A percentile compares a stretch with the other conserved stretches of the same genome.
Conservation (phyloP, 2,113 vertebrate species). For the Syngnathus scovelli region DNA sequence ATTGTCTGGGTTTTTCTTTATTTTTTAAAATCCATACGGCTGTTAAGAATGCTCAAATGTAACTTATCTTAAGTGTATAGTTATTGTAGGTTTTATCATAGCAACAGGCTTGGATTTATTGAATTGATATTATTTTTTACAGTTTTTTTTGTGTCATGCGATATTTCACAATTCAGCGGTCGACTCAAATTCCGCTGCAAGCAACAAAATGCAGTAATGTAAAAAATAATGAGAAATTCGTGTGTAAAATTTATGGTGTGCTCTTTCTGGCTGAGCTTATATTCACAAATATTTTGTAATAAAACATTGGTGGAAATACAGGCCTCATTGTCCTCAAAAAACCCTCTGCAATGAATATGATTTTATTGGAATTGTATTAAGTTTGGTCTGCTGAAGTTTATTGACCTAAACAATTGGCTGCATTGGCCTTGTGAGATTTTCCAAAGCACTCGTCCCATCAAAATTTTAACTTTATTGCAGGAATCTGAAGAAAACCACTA, state of each 20-base stretch:
- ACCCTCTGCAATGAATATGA: background rate
- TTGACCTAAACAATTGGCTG: conserved; percentile 14
- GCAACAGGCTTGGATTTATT: too few relatives aligned
- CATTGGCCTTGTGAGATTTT: conserved; percentile 8
- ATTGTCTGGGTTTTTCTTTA: too few relatives aligned
- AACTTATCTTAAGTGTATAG: too few relatives aligned
- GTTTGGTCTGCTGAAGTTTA: conserved; percentile 1
- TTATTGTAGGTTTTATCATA: too few relatives aligned
- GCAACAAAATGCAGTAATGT: background rate
- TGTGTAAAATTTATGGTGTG: background rate
- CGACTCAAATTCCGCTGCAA: background rate
- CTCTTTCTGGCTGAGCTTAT: background rate
- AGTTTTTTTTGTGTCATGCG: too few relatives aligned
- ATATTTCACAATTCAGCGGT: background rate
- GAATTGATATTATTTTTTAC: too few relatives aligned
- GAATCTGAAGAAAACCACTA: conserved; percentile 3
- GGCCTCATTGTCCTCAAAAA: background rate
- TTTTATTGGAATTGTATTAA: background rate
- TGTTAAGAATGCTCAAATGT: too few relatives aligned
- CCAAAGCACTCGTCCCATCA: conserved; percentile 16
- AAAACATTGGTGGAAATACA: background rate
- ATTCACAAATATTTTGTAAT: background rate
- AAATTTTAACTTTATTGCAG: conserved; percentile 16
- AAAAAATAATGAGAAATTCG: background rate
- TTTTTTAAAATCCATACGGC: too few relatives aligned